Conservation (phyloP, 2,888 invertebrate genomes). For the Leptinotarsa juncta region DNA sequence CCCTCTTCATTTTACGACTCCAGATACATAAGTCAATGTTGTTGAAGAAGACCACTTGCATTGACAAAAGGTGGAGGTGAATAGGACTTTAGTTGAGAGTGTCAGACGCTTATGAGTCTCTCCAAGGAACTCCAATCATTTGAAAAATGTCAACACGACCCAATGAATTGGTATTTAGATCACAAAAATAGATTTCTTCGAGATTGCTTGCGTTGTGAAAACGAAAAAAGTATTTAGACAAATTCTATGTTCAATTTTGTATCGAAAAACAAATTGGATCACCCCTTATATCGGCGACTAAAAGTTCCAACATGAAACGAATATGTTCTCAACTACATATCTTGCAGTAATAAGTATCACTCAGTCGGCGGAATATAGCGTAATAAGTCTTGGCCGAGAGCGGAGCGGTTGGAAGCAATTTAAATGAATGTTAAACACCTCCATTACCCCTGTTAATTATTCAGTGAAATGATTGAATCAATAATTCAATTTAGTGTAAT, state of each 20-base stretch:
- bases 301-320: background rate
- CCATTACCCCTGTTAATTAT: slow-evolving; percentile 32
- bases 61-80: too few species aligned
- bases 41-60: too few species aligned
- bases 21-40: too few species aligned
- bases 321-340: background rate
- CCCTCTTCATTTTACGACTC: too few species aligned
- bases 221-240: too few species aligned
- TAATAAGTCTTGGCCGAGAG: slow-evolving; percentile 22
- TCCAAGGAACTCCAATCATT: too few species aligned
- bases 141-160: too few species aligned
- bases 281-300: background rate
- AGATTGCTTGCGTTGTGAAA: too few species aligned
- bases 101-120: too few species aligned
- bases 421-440: slow-evolving; percentile 31
- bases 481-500: slow-evolving; percentile 38
- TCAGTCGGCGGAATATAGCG: slow-evolving; percentile 15
- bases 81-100: too few species aligned
- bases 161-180: too few species aligned
- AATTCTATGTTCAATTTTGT: background rate
- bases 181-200: too few species aligned
- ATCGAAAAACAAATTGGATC: background rate
- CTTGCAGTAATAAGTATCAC: slow-evolving; percentile 8
- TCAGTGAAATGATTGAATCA: slow-evolving; percentile 33
- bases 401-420: slow-evolving; percentile 32